These are phyloP conservation scores for Muschampia plurimacula DNA, from an alignment of 2,888 invertebrate genomes.

Conservation along the genomic window DNA sequence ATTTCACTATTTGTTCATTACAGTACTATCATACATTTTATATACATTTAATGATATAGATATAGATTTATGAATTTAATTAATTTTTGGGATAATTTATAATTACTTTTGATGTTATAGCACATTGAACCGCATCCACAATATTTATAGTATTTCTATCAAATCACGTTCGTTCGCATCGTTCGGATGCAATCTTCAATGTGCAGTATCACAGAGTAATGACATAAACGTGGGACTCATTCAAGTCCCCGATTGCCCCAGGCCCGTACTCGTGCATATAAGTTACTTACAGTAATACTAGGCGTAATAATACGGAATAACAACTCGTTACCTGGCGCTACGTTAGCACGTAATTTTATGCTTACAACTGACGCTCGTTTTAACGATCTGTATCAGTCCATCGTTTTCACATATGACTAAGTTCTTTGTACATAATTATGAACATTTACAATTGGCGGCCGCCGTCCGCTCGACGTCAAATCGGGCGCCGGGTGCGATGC, in stretches of 20 bases:
- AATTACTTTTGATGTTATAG: slow-evolving; percentile 81
- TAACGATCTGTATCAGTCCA: slow-evolving; percentile 62
- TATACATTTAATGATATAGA: slow-evolving; percentile 73
- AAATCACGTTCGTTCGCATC: slow-evolving; percentile 46
- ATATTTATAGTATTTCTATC: slow-evolving; percentile 51
- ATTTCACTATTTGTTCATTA: slow-evolving; percentile 70
- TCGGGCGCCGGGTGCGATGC: slow-evolving; percentile 33
- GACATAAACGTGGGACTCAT: slow-evolving; percentile 80
- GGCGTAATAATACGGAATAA: slow-evolving; percentile 80
- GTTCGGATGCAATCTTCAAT: slow-evolving; percentile 66
- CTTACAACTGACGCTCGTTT: slow-evolving; percentile 63
- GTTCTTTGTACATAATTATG: slow-evolving; percentile 71
- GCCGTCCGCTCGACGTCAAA: slow-evolving; percentile 36
- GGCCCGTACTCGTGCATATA: slow-evolving; percentile 82
- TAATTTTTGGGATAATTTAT: slow-evolving; percentile 85
- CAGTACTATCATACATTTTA: slow-evolving; percentile 79
- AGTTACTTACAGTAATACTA: slow-evolving; percentile 81
- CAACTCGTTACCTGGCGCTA: slow-evolving; percentile 77
- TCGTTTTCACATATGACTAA: slow-evolving; percentile 44
- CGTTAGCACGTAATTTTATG: slow-evolving; percentile 67
- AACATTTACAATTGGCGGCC: slow-evolving; percentile 57
- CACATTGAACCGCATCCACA: slow-evolving; percentile 71
- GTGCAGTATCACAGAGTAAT: slow-evolving; percentile 85
- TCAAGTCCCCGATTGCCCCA: slow-evolving; percentile 81
- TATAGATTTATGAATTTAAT: slow-evolving; percentile 81